Evolutionary conservation across 64 coral and sea anemone genomes (phyloP).

Genomic region (Trachythela sp.): DNA sequence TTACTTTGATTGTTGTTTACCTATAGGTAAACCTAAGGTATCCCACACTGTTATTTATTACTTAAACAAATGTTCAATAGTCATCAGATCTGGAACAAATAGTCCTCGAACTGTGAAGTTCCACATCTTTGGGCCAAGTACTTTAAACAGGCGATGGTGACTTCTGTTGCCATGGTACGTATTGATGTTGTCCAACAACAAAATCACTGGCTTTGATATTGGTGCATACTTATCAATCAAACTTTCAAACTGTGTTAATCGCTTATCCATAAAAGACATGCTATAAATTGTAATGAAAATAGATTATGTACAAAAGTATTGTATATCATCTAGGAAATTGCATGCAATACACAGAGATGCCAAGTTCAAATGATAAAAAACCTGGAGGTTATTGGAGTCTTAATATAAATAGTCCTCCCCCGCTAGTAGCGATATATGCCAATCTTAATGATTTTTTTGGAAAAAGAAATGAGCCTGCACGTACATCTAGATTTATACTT

Average conservation of each 20-base stretch:
- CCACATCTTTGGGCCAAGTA: background rate
- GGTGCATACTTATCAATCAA: background rate
- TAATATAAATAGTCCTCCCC: too few relatives aligned
- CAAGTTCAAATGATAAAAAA: too few relatives aligned
- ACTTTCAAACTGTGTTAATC: background rate
- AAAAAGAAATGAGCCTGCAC: too few relatives aligned
- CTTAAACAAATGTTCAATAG: slow-evolving; percentile 4
- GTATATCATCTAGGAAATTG: too few relatives aligned
- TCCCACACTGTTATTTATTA: background rate
- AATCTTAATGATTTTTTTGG: too few relatives aligned
- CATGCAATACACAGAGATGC: too few relatives aligned
- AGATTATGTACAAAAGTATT: too few relatives aligned
- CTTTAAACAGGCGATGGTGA: slow-evolving; percentile 11
- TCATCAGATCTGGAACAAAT: slow-evolving; percentile 1
- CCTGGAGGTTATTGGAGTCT: too few relatives aligned
- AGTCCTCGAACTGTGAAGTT: slow-evolving; percentile 5
- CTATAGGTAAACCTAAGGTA: slow-evolving; percentile 22
- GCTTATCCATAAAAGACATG: background rate
- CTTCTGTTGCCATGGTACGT: background rate
- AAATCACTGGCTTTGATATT: too few relatives aligned
- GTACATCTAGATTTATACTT: too few relatives aligned
- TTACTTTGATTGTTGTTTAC: background rate
- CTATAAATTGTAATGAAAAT: background rate
- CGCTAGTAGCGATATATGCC: too few relatives aligned
- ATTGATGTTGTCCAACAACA: too few relatives aligned